Percentiles rank a stretch among this genome's conserved stretches.
These are phyloP conservation scores for Callocephalon fimbriatum DNA, from an alignment of 2,113 vertebrate genomes.

Conservation along the genomic window DNA sequence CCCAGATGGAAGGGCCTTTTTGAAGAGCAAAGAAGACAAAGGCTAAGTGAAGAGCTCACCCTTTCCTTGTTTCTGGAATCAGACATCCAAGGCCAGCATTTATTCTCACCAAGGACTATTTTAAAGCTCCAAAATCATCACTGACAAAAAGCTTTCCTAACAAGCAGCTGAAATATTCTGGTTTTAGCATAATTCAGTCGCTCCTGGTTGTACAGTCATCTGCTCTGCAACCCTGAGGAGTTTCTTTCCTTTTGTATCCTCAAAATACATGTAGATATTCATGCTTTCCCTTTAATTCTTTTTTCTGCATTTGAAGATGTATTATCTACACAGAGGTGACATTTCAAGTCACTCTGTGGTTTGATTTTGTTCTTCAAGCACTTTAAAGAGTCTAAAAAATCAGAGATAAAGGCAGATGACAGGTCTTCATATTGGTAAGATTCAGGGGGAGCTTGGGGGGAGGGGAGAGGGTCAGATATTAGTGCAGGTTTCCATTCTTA, in stretches of 20 bases:
- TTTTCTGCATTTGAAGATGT: not conserved
- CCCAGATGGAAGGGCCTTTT: not conserved
- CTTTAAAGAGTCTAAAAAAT: not conserved
- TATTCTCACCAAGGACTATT: not conserved
- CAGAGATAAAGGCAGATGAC: not conserved
- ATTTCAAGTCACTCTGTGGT: not conserved
- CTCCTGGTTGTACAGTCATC: slow-evolving; percentile 20
- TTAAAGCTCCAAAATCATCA: slow-evolving; percentile 1
- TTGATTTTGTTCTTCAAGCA: not conserved
- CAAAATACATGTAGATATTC: not conserved
- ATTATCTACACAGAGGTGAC: not conserved
- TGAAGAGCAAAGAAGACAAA: not conserved
- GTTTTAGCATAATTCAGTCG: not conserved
- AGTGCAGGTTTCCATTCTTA: not conserved
- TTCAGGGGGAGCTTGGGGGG: fast-evolving
- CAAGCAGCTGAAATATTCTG: not conserved
- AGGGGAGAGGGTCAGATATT: not conserved
- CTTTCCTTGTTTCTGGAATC: not conserved
- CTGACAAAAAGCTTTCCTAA: slow-evolving; percentile 24
- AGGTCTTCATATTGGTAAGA: not conserved
- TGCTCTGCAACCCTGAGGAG: not conserved
- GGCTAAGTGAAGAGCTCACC: not conserved
- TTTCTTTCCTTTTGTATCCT: not conserved
- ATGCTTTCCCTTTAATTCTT: not conserved
- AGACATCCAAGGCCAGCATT: not conserved